Evolutionary conservation across 2,888 invertebrate genomes (phyloP), one percentile per base, ranked within the genome.

Genomic region (Noctua fimbriata): DNA sequence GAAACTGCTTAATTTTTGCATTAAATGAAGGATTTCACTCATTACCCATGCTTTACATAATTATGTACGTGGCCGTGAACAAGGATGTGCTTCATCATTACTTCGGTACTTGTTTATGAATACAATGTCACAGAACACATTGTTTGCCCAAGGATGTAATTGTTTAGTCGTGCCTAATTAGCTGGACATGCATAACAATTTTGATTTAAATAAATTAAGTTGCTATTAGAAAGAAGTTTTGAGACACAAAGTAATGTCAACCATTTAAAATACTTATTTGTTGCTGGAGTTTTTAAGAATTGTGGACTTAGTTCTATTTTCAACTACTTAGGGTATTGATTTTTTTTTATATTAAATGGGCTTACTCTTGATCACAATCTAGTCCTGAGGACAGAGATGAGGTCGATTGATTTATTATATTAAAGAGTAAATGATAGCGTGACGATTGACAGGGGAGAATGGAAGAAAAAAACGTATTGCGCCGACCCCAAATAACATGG

Each of bases 131-230:
- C 75, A 47, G 66, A 73, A 16, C 21, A 69, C n/a, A 67, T 74
- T 80, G 67, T 85, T 79, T 75, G 65, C 16, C 7, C 49, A 69
- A 75, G 66, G 66, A 82, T 52, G 71, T 75, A 67, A 75, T 86
- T 71, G 83, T 80, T 74, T 67, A 58, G 85, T 85, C 80, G 71
- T 75, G n/a, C 63, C 49, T 70, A 72, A 77, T 83, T 77, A 72
- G 49, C 28, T 63, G 44, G 70, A 70, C 74, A 65, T 77, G 80
- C 74, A 73, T 75, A 65, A 32, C 16, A 83, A 41, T 83, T 69
- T 28, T 1, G 16, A 85, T 85, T 78, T 85, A 66, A 79, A 86
- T 86, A 85, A 65, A 86, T 86, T 77, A 83, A 36, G 32, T 65
- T 41, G 73, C 5, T 14, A 36, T 55, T 55, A 52, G 36, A 14